These are phyloP conservation scores for Netelia inedita DNA, from an alignment of 2,888 invertebrate genomes.

Conservation along the genomic window DNA sequence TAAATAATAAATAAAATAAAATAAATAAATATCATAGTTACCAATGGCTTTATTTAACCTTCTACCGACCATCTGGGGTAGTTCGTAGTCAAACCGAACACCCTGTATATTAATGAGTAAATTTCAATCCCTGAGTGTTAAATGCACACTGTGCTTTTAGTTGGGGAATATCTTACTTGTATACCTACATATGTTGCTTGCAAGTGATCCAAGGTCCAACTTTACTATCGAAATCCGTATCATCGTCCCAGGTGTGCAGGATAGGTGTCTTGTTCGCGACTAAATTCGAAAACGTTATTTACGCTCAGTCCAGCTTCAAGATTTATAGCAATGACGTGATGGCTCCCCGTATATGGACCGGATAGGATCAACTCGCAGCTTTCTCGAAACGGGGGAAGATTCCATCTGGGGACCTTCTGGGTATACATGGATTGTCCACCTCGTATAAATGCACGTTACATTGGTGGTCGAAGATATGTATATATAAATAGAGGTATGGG, in stretches of 20 bases:
- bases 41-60: too few relatives aligned
- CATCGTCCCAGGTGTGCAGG: constrained; percentile 9
- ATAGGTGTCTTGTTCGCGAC: constrained; percentile 15
- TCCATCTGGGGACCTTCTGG: constrained; percentile 69
- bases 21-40: too few relatives aligned
- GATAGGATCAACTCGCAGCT: constrained; percentile 33
- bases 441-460: neutral
- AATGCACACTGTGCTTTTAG: too few relatives aligned
- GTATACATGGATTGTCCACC: neutral
- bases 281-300: constrained; percentile 47
- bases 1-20: too few relatives aligned
- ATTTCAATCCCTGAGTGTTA: too few relatives aligned
- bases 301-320: constrained; percentile 50
- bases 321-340: constrained; percentile 26
- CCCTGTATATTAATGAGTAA: too few relatives aligned
- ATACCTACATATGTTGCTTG: too few relatives aligned
- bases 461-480: constrained; percentile 12
- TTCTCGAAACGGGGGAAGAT: constrained; percentile 72
- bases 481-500: neutral
- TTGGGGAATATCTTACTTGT: too few relatives aligned
- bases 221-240: constrained; percentile 4
- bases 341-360: constrained; percentile 19
- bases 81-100: too few relatives aligned
- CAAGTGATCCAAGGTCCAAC: constrained; percentile 6
- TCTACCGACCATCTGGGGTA: too few relatives aligned